These are phyloP conservation scores for Drosophila lacertosa DNA, from an alignment of 1,140 invertebrate species.

Conservation along the genomic window DNA sequence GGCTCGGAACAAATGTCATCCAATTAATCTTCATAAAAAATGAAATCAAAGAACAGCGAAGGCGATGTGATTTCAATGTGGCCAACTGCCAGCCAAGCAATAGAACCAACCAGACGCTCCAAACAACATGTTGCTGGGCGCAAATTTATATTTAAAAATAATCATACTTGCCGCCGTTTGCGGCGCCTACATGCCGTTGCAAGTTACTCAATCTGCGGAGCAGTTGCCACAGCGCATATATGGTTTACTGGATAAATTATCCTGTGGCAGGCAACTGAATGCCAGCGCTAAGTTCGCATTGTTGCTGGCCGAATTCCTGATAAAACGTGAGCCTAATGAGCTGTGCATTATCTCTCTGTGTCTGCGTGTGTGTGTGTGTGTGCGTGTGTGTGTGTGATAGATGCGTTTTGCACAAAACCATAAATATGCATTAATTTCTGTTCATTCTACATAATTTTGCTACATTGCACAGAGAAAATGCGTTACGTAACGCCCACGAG, in stretches of 20 bases:
- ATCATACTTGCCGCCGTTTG: slow-evolving; percentile 39
- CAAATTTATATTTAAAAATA: slow-evolving; percentile 38
- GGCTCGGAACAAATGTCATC: slow-evolving; percentile 54
- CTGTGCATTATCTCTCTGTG: slow-evolving; percentile 33
- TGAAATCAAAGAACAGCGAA: slow-evolving; percentile 66
- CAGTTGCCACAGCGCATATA: slow-evolving; percentile 59
- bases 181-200: slow-evolving; percentile 12
- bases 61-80: slow-evolving; percentile 65
- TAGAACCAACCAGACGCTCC: slow-evolving; percentile 48
- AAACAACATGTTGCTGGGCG: slow-evolving; percentile 64
- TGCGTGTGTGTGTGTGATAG: slow-evolving; percentile 31
- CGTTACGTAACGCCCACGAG: slow-evolving; percentile 67
- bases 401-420: slow-evolving; percentile 23
- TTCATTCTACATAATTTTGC: slow-evolving; percentile 27
- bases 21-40: slow-evolving; percentile 77
- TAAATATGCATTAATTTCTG: slow-evolving; percentile 41
- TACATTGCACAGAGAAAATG: slow-evolving; percentile 60
- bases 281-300: slow-evolving; percentile 65
- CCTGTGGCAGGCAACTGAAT: slow-evolving; percentile 32
- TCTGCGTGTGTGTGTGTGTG: not conserved
- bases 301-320: slow-evolving; percentile 67
- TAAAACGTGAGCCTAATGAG: slow-evolving; percentile 72
- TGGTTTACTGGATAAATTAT: slow-evolving; percentile 54
- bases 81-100: slow-evolving; percentile 16
- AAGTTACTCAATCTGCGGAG: slow-evolving; percentile 8